Evolutionary conservation across 2,797 vertebrate genomes (phyloP).

Genomic region (Eleutherodactylus coqui): DNA sequence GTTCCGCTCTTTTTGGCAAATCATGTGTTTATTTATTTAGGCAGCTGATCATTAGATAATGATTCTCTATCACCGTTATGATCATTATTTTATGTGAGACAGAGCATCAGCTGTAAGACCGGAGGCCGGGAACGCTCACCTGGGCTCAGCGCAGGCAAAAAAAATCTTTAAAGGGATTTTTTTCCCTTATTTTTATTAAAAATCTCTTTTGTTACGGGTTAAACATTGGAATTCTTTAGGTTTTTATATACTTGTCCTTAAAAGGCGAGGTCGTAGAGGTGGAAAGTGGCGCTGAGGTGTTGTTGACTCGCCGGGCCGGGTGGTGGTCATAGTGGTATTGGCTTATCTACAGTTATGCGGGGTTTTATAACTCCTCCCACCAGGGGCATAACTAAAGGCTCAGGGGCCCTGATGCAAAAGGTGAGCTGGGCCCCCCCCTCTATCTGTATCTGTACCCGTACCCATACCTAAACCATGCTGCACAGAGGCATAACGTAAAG

Average conservation of each 20-base stretch:
- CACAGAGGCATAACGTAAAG: too few species aligned
- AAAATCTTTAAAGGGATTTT: neutral
- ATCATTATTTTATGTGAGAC: slow-evolving; percentile 35
- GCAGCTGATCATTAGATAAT: slow-evolving; percentile 1
- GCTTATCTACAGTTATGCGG: too few species aligned
- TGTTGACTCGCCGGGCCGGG: too few species aligned
- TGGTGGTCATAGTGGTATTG: too few species aligned
- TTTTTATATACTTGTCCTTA: neutral
- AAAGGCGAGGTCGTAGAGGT: neutral
- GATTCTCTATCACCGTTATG: neutral
- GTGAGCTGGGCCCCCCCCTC: too few species aligned
- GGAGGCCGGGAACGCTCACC: slow-evolving; percentile 1
- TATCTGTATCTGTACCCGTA: too few species aligned
- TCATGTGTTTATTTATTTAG: slow-evolving; percentile 12
- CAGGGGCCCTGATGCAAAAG: too few species aligned
- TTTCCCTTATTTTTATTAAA: neutral
- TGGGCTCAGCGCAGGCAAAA: neutral
- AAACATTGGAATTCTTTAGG: neutral
- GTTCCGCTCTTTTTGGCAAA: neutral
- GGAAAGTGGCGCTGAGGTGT: too few species aligned
- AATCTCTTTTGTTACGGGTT: too few species aligned
- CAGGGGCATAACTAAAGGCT: too few species aligned
- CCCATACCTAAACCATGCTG: too few species aligned
- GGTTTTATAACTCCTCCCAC: too few species aligned
- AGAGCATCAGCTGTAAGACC: slow-evolving; percentile 21